These are phyloP conservation scores for Gortyna flavago DNA, from an alignment of 2,888 invertebrate genomes.

Conservation along the genomic window DNA sequence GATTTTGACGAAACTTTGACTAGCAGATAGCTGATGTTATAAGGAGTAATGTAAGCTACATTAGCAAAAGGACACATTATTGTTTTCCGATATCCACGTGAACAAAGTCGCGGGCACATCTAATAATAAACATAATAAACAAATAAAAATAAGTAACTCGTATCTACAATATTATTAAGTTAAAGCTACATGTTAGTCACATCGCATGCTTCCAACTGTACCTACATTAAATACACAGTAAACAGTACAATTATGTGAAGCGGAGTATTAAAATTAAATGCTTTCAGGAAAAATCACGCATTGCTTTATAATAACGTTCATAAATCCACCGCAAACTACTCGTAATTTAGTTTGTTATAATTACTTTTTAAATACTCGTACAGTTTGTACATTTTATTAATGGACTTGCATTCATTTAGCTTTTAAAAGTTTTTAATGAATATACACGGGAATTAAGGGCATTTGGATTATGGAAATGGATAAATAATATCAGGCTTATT, in stretches of 20 bases:
- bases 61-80: too few relatives aligned
- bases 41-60: too few relatives aligned
- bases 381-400: slow-evolving; percentile 16
- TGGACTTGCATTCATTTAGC: background rate
- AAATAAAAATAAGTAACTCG: background rate
- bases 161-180: slow-evolving; percentile 6
- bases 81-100: too few relatives aligned
- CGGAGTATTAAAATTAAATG: slow-evolving; percentile 37
- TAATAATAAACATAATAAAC: too few relatives aligned
- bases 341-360: slow-evolving; percentile 38
- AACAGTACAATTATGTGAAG: slow-evolving; percentile 40
- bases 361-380: slow-evolving; percentile 34
- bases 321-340: slow-evolving; percentile 26
- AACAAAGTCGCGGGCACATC: too few relatives aligned
- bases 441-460: background rate
- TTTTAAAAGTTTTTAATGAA: slow-evolving; percentile 5
- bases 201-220: slow-evolving; percentile 42
- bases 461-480: background rate
- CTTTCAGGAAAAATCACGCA: slow-evolving; percentile 44
- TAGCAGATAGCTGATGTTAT: too few relatives aligned
- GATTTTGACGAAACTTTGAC: too few relatives aligned
- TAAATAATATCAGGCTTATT: background rate
- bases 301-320: slow-evolving; percentile 31
- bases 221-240: slow-evolving; percentile 4
- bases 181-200: slow-evolving; percentile 15